Conservation (phyloP, 2,797 vertebrate species). For the Melanotaenia boesemani region DNA sequence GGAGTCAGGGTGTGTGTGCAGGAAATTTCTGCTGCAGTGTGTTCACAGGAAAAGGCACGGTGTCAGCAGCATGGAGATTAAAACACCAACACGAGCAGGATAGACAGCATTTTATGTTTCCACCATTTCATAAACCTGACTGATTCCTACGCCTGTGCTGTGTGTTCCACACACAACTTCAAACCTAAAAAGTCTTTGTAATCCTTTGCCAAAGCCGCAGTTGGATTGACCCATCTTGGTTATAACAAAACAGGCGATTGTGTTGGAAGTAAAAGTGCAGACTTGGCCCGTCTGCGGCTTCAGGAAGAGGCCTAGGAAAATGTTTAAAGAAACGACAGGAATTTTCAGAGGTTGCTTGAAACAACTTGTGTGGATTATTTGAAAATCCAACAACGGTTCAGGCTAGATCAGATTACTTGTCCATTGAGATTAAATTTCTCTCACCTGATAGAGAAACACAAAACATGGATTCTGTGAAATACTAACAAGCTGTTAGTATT, state of each 20-base stretch:
- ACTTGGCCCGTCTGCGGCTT: slow-evolving; percentile 22
- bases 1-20: slow-evolving; percentile 48
- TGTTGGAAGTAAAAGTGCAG: slow-evolving; percentile 43
- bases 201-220: slow-evolving; percentile 49
- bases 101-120: slow-evolving; percentile 48
- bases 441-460: slow-evolving; percentile 4
- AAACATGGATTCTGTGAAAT: slow-evolving; percentile 27
- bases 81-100: slow-evolving; percentile 59
- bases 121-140: slow-evolving; percentile 34
- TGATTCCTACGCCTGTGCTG: slow-evolving; percentile 29
- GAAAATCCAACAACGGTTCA: slow-evolving; percentile 9
- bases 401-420: slow-evolving; percentile 45
- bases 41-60: slow-evolving; percentile 42
- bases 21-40: slow-evolving; percentile 53
- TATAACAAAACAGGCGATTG: slow-evolving; percentile 26
- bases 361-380: slow-evolving; percentile 38
- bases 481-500: slow-evolving; percentile 1
- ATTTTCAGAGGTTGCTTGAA: slow-evolving; percentile 32
- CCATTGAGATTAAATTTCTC: slow-evolving; percentile 31
- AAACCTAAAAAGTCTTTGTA: slow-evolving; percentile 48
- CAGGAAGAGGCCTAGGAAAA: slow-evolving; percentile 8
- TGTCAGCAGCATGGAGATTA: slow-evolving; percentile 75
- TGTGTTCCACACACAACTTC: slow-evolving; percentile 24
- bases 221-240: slow-evolving; percentile 25
- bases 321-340: slow-evolving; percentile 35